These are phyloP conservation scores for Myotis daubentonii DNA, from an alignment of 2,797 vertebrate species.

Conservation along the genomic window DNA sequence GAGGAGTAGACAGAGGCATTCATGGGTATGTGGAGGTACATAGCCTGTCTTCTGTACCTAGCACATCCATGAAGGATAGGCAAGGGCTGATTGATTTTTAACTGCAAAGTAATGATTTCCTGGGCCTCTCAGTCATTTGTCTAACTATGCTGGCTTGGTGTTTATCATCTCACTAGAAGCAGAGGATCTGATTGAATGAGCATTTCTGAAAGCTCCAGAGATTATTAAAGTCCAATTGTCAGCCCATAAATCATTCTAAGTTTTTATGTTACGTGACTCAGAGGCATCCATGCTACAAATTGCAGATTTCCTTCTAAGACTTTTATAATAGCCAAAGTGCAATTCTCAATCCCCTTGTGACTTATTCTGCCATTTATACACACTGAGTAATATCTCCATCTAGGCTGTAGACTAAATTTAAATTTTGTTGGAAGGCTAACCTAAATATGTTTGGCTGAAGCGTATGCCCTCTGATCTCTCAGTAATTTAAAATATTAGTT, in stretches of 20 bases:
- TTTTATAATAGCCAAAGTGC: conserved; percentile 37
- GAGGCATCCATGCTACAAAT: conserved; percentile 71
- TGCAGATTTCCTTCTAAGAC: conserved; percentile 64
- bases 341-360: conserved; percentile 40
- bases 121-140: conserved; percentile 67
- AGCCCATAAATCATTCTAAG: conserved; percentile 69
- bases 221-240: conserved; percentile 73
- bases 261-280: conserved; percentile 67
- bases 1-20: not conserved
- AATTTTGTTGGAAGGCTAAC: conserved; percentile 1
- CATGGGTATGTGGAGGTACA: not conserved
- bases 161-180: conserved; percentile 70
- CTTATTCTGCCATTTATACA: conserved; percentile 45
- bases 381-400: conserved; percentile 18
- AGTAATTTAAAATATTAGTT: not conserved
- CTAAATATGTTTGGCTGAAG: conserved; percentile 12
- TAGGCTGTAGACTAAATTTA: not conserved
- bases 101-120: conserved; percentile 61
- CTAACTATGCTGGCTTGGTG: conserved; percentile 59
- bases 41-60: not conserved
- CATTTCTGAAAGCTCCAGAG: conserved; percentile 61
- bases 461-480: not conserved
- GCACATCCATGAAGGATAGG: not conserved
- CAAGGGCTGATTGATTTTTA: conserved; percentile 70
- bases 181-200: conserved; percentile 70